These are phyloP conservation scores for Callinectes sapidus DNA, from an alignment of 2,888 invertebrate species.

Conservation along the genomic window DNA sequence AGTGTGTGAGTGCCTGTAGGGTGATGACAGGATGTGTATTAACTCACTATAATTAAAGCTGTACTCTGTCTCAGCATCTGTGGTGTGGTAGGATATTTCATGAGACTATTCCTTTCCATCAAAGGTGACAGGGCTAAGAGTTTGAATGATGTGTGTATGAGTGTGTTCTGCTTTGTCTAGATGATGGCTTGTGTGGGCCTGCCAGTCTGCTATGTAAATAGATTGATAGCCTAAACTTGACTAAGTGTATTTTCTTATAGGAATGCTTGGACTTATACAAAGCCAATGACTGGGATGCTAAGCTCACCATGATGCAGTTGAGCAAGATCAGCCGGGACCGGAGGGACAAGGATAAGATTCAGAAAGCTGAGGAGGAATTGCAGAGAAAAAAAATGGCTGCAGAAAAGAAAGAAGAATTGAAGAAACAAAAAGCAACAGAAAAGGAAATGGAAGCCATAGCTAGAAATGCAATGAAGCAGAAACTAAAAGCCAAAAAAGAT, in stretches of 20 bases:
- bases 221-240: neutral
- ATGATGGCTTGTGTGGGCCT: too few species aligned
- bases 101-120: too few species aligned
- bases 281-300: slow-evolving; percentile 52
- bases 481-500: slow-evolving; percentile 52
- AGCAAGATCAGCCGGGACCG: slow-evolving; percentile 19
- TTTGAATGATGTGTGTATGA: too few species aligned
- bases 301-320: slow-evolving; percentile 50
- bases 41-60: too few species aligned
- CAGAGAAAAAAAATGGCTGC: slow-evolving; percentile 19
- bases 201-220: too few species aligned
- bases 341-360: neutral
- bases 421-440: slow-evolving; percentile 44
- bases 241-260: slow-evolving; percentile 8
- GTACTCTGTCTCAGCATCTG: too few species aligned
- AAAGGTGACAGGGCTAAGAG: too few species aligned
- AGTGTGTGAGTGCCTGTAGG: too few species aligned
- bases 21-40: too few species aligned
- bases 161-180: neutral
- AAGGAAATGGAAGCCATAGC: slow-evolving; percentile 41
- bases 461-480: slow-evolving; percentile 48
- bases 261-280: slow-evolving; percentile 52
- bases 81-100: too few species aligned
- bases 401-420: slow-evolving; percentile 41
- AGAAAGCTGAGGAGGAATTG: slow-evolving; percentile 42